These are phyloP conservation scores for Anhinga anhinga DNA, from an alignment of 2,113 vertebrate species.

Conservation along the genomic window DNA sequence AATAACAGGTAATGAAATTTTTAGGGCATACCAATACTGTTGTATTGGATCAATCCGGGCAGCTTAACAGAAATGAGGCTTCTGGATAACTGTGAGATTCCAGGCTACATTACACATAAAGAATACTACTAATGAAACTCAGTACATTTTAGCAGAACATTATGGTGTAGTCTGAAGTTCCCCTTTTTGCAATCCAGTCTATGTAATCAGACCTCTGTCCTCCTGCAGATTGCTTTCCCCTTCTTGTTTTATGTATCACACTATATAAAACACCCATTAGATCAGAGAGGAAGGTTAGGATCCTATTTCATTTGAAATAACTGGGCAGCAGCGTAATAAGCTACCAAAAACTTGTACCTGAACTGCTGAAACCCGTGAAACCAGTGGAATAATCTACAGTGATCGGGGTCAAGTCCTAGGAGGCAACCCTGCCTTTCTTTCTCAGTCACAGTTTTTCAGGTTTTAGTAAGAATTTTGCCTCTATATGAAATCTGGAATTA, in stretches of 20 bases:
- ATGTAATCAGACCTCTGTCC: conserved; percentile 45
- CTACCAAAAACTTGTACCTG: conserved; percentile 18
- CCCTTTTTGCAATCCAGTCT: neutral
- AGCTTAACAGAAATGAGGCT: neutral
- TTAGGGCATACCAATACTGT: neutral
- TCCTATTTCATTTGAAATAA: conserved; percentile 44
- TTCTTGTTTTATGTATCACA: conserved; percentile 43
- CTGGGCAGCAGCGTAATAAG: neutral
- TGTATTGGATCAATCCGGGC: neutral
- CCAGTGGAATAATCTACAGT: neutral
- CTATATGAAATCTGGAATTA: conserved; percentile 30
- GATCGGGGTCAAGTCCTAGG: neutral
- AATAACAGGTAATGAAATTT: neutral
- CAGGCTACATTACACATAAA: conserved; percentile 19
- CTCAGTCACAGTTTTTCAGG: neutral
- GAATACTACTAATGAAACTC: conserved; percentile 45
- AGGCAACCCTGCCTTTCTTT: conserved; percentile 1
- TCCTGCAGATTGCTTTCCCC: conserved; percentile 21
- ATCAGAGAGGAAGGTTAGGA: conserved; percentile 33
- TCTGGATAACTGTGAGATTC: neutral
- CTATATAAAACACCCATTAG: conserved; percentile 29
- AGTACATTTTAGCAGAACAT: conserved; percentile 52
- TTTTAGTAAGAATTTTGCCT: neutral
- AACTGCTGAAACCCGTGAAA: neutral
- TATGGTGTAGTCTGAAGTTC: neutral